Evolutionary conservation across 2,113 vertebrate genomes (phyloP), one percentile per base, ranked within the genome.

Genomic region (Tricholaema leucomelas): DNA sequence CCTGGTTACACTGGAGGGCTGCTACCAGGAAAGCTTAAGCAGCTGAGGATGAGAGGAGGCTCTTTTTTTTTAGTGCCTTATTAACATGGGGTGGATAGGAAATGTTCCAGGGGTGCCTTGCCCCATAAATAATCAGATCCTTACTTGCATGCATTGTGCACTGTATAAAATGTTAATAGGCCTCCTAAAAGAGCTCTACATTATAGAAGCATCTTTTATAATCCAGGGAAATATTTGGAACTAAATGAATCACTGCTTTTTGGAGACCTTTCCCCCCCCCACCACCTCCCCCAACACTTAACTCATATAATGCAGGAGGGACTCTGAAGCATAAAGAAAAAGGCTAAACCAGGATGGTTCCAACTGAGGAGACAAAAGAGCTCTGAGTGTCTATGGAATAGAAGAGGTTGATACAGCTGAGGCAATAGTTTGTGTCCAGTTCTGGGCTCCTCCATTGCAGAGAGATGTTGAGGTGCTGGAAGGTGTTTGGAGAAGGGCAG

Each of bases 91-190:
- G 46, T 21, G 70, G 85, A 72, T n/a, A 52, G 52, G 77, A 96
- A 94, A 80, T 82, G 82, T 65, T 83, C 88, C 92, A 94, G 91
- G 71, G 67, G 52, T 23, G n/a, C 85, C 87, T 65, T 92, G 85
- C 82, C 59, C 70, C 90, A 93, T 94, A 95, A 96, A 93, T 95
- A 93, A 95, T 58, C 64, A 50, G 44, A 59, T 87, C 92, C 46
- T 94, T 96, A 81, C 85, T 92, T 93, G 72, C 87, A 33, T 71
- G 86, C 55, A 64, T 46, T 81, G 80, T 91, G 86, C 73, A 88
- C 92, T 83, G 55, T 25, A 92, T 96, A 96, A 97, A 95, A 95
- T 73, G 69, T 93, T 96, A 96, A 95, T 96, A 96, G 94, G 90
- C 48, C 63, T 88, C 91, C 96, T 80, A 58, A 87, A 95, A 87